Percentiles rank a stretch among this genome's conserved stretches.
Evolutionary conservation across 1,140 invertebrate genomes (phyloP).

Genomic region (Melitaea cinxia): DNA sequence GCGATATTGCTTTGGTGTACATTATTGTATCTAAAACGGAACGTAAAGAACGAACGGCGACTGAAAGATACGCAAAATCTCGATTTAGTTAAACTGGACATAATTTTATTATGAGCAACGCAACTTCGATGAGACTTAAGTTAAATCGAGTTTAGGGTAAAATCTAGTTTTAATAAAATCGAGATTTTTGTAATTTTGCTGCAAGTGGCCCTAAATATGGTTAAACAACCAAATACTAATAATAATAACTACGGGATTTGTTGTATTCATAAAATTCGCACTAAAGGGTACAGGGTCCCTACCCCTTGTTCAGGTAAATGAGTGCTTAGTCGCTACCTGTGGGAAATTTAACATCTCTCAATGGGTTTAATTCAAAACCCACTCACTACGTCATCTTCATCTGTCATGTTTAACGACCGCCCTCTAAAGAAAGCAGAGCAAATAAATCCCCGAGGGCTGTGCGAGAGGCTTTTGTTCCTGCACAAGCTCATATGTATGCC

Average conservation of each 20-base stretch:
- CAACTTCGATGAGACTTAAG: no score
- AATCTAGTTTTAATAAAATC: no score
- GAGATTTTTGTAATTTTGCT: no score
- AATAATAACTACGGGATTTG: conserved; percentile 15
- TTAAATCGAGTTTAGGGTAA: no score
- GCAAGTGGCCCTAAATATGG: no score
- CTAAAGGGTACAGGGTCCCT: conserved; percentile 60
- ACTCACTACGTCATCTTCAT: conserved; percentile 44
- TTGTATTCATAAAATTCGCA: conserved; percentile 57
- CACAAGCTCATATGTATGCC: conserved; percentile 71
- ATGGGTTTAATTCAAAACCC: conserved; percentile 50
- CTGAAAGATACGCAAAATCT: no score
- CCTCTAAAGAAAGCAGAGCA: conserved; percentile 58
- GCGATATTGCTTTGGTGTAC: no score
- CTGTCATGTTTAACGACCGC: conserved; percentile 41
- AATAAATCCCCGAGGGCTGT: conserved; percentile 66
- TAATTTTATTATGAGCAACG: no score
- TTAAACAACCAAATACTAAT: conserved; percentile 18
- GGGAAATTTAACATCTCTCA: conserved; percentile 48
- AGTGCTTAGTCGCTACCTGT: conserved; percentile 63
- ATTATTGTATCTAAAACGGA: no score
- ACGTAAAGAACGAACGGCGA: no score
- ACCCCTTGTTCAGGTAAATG: conserved; percentile 64
- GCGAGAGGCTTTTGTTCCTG: conserved; percentile 79
- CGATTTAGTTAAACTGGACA: no score